Base-by-base conservation (phyloP, 1,140 invertebrate genomes). In the Dinothrombium tinctorium region DNA sequence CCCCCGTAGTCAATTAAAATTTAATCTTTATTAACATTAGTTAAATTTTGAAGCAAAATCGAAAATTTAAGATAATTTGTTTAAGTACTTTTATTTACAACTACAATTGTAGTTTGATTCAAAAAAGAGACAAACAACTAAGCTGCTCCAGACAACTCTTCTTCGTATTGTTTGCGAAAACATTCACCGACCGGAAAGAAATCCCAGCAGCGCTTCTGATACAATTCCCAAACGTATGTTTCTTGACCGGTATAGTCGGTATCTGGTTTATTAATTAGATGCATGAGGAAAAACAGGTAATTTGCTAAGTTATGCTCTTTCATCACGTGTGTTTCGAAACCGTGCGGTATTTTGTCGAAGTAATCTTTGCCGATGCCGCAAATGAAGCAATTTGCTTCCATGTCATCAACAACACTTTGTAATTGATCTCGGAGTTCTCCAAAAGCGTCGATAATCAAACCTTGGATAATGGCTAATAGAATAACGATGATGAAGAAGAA, bases 271-370 rank as follows among this genome's bases (percentile, higher is more conserved):
- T 99, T 98, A 54, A 99, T 98, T 53, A 99, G 71, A 70, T 99
- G 94, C 90, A 99, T 98, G 26, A 99, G 69, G 73, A 99, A 99
- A 69, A 98, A 99, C 90, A 99, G 92, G 67, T 99, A 99, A 68
- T 99, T 99, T n/a, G 94, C 94, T 52, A 99, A 69, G 64, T 99
- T 99, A 57, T 99, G 94, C 60, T 99, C 94, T 57, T 96, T 76
- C 52, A 80, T 75, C 15, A 94, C 89, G 60, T 99, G 94, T 14
- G 73, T 83, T 55, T 90, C 83, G 56, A 89, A 89, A 17, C 83
- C 83, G 55, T 84, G 78, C 22, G 83, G 83, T 15, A 92, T 76
- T 63, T 86, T 83, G 65, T 99, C 92, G 60, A 99, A 94, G 58
- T 92, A 95, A 54, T 98, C 92, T 61, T 96, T 98, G 15, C 82